Base-by-base conservation (phyloP, 64 coral and sea anemone species). In the Stylophora pistillata region DNA sequence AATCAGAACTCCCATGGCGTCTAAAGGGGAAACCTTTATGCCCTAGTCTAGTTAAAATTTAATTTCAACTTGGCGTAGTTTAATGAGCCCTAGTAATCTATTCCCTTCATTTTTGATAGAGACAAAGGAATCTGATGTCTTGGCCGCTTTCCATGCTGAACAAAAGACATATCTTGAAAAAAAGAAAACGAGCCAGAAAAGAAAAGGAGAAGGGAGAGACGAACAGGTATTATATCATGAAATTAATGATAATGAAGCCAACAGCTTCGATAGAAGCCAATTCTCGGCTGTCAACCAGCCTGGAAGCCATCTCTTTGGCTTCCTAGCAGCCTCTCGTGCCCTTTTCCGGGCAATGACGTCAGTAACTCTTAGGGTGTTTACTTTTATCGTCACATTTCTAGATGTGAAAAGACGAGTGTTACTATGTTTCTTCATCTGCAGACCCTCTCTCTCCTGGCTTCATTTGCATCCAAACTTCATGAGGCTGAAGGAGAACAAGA, bases 91-190 rank as follows among this genome's bases (percentile, higher is more conserved):
- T n/a, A n/a, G n/a, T n/a, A n/a, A n/a, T n/a, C n/a, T n/a, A n/a
- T n/a, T n/a, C n/a, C n/a, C n/a, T 23, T 17, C 15, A 58, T 33
- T 26, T 76, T 16, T 58, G 61, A 72, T 34, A 95, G 94, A 78
- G 21, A 64, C 72, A 12, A 85, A 86, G 25, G 79, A 94, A 34
- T 96, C 94, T 26, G 90, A 77, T 30, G 91, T 86, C n/a, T 56
- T 98, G 56, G 89, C 93, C 17, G 96, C 94, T 37, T 98, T 98
- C 59, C 94, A 91, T 30, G 86, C 86, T 74, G 93, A 95, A 72
- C 86, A 91, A 88, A 52, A 87, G 68, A 68, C 84, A 21, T 98
- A 93, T 52, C 72, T 90, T 33, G 86, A 70, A 1, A 95, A 88
- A 76, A 94, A 85, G 23, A 98, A 95, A 66, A 61, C 41, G 55